Percentiles rank a stretch among this genome's conserved stretches.
Evolutionary conservation across 2,797 vertebrate species (phyloP).

Genomic region (Danionella dracula): DNA sequence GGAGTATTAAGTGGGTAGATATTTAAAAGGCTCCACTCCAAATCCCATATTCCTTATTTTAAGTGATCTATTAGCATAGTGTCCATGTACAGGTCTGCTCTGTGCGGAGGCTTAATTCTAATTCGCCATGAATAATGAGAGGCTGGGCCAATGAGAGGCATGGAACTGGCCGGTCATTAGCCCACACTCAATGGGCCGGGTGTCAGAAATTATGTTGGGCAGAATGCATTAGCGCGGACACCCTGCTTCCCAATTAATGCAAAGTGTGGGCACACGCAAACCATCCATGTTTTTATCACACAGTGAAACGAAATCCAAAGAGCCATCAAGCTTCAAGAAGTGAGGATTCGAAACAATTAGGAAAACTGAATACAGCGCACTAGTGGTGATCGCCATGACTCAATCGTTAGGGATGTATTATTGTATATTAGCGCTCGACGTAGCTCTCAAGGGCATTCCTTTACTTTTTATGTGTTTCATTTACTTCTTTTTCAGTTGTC

Average conservation of each 20-base stretch:
- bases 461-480: slow-evolving; percentile 38
- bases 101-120: slow-evolving; percentile 50
- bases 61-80: slow-evolving; percentile 60
- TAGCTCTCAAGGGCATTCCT: slow-evolving; percentile 72
- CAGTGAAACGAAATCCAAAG: slow-evolving; percentile 54
- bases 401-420: slow-evolving; percentile 71
- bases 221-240: slow-evolving; percentile 48
- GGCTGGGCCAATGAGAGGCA: slow-evolving; percentile 51
- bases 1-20: slow-evolving; percentile 55
- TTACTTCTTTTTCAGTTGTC: slow-evolving; percentile 20
- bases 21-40: slow-evolving; percentile 60
- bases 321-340: slow-evolving; percentile 40
- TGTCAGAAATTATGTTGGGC: slow-evolving; percentile 56
- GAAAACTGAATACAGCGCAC: slow-evolving; percentile 63
- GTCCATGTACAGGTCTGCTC: slow-evolving; percentile 57
- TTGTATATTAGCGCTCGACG: slow-evolving; percentile 77
- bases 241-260: slow-evolving; percentile 48
- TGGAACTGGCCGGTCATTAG: slow-evolving; percentile 48
- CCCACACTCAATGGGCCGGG: slow-evolving; percentile 51
- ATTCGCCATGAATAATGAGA: slow-evolving; percentile 56
- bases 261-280: slow-evolving; percentile 25
- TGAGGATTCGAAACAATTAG: slow-evolving; percentile 43
- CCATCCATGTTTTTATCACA: slow-evolving; percentile 19
- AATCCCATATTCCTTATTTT: slow-evolving; percentile 56
- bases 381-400: slow-evolving; percentile 62